These are phyloP conservation scores for Eupithecia tripunctaria DNA, from an alignment of 2,888 invertebrate species.

Conservation along the genomic window DNA sequence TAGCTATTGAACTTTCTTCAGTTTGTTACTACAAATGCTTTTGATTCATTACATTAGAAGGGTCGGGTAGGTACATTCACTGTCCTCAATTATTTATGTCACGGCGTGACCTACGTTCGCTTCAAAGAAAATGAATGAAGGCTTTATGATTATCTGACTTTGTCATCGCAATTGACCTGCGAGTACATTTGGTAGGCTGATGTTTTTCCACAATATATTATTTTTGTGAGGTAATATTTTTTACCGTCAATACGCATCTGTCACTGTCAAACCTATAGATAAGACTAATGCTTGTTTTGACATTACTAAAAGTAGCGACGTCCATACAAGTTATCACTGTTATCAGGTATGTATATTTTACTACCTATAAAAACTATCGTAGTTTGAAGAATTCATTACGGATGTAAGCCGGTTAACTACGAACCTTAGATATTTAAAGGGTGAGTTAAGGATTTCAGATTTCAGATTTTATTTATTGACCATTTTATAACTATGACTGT, in stretches of 20 bases:
- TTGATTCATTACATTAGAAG: slow-evolving; percentile 17
- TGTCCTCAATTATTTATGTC: slow-evolving; percentile 27
- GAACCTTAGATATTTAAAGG: too few species aligned
- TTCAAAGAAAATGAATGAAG: slow-evolving; percentile 16
- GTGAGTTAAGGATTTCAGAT: too few species aligned
- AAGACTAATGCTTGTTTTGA: not conserved
- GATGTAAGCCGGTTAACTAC: too few species aligned
- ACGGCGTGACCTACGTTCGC: slow-evolving; percentile 14
- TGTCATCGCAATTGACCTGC: slow-evolving; percentile 4
- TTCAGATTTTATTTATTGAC: too few species aligned
- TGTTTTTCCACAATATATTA: slow-evolving; percentile 1
- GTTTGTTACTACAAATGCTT: slow-evolving; percentile 6
- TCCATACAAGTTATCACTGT: not conserved
- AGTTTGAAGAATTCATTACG: too few species aligned
- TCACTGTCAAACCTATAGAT: not conserved
- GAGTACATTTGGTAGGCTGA: not conserved
- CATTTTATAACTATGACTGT: too few species aligned
- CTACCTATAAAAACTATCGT: too few species aligned
- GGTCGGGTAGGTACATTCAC: not conserved
- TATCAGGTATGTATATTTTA: not conserved
- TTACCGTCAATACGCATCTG: not conserved
- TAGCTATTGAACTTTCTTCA: not conserved
- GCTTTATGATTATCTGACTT: slow-evolving; percentile 15
- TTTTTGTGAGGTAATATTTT: not conserved
- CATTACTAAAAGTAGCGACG: not conserved